Evolutionary conservation across 2,113 vertebrate species (phyloP).

Genomic region (Odobenus rosmarus): DNA sequence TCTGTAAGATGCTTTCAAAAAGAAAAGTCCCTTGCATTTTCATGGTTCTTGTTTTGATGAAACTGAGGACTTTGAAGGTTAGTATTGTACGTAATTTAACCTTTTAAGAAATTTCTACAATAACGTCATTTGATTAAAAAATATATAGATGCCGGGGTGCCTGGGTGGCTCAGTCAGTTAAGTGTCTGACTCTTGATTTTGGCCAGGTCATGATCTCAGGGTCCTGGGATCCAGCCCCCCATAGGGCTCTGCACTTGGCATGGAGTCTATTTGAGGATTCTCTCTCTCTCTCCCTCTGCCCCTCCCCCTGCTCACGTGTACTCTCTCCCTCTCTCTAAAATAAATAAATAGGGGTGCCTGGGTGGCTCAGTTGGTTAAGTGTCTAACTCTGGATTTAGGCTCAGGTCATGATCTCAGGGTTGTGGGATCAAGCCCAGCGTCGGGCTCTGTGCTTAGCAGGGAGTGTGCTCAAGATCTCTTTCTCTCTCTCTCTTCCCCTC

Average conservation of each 20-base stretch:
- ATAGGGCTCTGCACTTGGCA: background rate
- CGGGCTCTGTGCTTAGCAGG: background rate
- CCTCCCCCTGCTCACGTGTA: background rate
- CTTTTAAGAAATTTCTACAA: background rate
- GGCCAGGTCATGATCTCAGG: background rate
- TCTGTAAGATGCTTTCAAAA: background rate
- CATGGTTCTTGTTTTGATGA: constrained; percentile 37
- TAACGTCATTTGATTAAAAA: background rate
- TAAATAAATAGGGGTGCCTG: background rate
- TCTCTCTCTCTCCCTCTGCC: background rate
- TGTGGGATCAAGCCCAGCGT: background rate
- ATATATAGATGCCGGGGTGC: background rate
- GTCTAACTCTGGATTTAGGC: background rate
- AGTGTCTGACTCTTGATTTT: background rate
- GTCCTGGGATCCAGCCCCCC: background rate
- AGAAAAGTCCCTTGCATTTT: background rate
- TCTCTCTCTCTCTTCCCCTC: background rate
- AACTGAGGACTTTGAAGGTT: background rate
- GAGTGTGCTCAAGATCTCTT: background rate
- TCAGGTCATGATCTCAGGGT: background rate
- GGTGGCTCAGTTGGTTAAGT: background rate
- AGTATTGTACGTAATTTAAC: background rate
- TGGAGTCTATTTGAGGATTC: background rate
- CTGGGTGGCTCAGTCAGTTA: background rate
- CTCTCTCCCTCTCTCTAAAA: background rate